Conservation (phyloP, 2,797 vertebrate species). For the Capromys pilorides region DNA sequence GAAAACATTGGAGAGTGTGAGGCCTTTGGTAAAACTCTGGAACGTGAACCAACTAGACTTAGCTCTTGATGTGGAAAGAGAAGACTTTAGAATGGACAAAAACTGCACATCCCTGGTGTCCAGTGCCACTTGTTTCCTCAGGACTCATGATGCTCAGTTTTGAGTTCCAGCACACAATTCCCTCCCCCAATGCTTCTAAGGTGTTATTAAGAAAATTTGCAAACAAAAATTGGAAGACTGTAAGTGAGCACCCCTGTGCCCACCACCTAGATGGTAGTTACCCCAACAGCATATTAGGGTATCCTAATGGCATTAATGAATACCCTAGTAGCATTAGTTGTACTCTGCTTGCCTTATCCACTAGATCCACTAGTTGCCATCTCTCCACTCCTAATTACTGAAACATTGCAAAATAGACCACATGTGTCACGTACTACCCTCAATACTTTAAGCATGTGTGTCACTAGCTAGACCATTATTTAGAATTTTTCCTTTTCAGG, state of each 20-base stretch:
- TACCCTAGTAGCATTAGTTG: background rate
- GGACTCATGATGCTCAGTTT: background rate
- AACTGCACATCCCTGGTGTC: background rate
- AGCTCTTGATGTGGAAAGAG: background rate
- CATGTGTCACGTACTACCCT: background rate
- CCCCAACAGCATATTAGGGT: no score
- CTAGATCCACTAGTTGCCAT: accelerated
- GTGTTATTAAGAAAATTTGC: background rate
- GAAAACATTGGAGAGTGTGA: no score
- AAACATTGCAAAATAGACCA: background rate
- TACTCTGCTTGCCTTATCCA: background rate
- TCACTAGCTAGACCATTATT: background rate
- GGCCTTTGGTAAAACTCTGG: background rate
- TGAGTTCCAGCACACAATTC: background rate
- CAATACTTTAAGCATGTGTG: no score
- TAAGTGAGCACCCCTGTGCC: background rate
- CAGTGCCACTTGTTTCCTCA: background rate
- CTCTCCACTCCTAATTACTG: background rate
- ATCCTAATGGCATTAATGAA: background rate
- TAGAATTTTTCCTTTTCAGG: background rate
- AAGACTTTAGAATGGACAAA: background rate
- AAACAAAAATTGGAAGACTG: background rate
- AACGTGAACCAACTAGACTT: background rate
- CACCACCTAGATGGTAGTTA: background rate
- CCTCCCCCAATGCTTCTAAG: no score